Conservation (phyloP, 2,797 vertebrate species). For the Gobio occitaniae region DNA sequence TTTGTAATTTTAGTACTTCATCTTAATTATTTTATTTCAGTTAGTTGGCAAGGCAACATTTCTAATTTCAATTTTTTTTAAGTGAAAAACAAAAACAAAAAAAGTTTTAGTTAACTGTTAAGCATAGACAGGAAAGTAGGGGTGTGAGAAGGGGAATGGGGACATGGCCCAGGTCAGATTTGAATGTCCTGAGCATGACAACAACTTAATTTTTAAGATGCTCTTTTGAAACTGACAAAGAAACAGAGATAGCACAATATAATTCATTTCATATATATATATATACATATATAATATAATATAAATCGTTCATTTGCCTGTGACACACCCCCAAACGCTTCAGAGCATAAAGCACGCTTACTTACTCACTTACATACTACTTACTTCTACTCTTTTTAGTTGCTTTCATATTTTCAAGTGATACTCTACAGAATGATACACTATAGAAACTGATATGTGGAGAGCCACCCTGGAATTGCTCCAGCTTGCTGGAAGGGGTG, state of each 20-base stretch:
- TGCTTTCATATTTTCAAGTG: background rate
- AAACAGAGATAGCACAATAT: background rate
- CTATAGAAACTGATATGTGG: background rate
- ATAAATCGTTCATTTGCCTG: background rate
- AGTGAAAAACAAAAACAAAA: too few species aligned
- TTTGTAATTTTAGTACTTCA: background rate
- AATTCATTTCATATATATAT: background rate
- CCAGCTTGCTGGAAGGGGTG: conserved; percentile 49
- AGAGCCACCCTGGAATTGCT: conserved; percentile 24
- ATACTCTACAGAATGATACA: conserved; percentile 20
- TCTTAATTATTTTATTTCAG: background rate
- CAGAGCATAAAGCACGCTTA: background rate
- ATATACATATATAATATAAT: background rate
- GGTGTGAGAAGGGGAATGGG: background rate
- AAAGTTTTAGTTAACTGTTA: background rate
- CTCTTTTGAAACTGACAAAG: background rate
- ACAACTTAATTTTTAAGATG: background rate
- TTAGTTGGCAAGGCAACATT: background rate
- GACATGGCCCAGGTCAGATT: background rate
- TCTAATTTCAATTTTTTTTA: too few species aligned
- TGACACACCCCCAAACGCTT: background rate
- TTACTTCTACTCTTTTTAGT: background rate
- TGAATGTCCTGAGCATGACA: background rate
- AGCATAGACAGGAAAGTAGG: background rate
- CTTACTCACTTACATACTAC: background rate